Base-by-base conservation (phyloP, 1,140 invertebrate species). In the Carposina sasakii region DNA sequence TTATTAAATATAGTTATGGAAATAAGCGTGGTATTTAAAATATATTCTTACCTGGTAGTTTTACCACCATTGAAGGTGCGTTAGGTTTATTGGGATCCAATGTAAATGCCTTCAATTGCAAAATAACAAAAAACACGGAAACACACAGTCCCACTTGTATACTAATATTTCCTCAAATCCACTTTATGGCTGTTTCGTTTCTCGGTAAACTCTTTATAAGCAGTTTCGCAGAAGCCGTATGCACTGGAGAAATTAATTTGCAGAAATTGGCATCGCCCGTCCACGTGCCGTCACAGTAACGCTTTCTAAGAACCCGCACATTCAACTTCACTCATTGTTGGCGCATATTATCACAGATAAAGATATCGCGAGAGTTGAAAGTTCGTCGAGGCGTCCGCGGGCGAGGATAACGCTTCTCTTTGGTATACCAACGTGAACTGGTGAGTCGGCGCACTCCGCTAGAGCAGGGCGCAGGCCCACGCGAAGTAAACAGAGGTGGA, bases 161-260 rank as follows among this genome's bases (percentile, higher is more conserved):
- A 70, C 60, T 65, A 60, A 76, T 83, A 81, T 71, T 77, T 77
- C 76, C 66, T 81, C 67, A 83, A 83, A 79, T 72, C 72, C 76
- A 83, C 76, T 81, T 78, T 76, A 79, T 61, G 60, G 58, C 67
- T 60, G 72, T 72, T 67, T 75, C 67, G 77, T 48, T 83, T 83
- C 79, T 71, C 66, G 45, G 76, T 79, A 81, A 83, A 76, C 76
- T 76, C 76, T 81, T 71, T 75, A 72, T 68, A 81, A 74, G 70
- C 74, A 68, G 79, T 77, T 82, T 81, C 79, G 76, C 72, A 76
- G 79, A 83, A 83, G 55, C 71, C 62, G 65, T 71, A 60, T 67
- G 69, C 67, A 76, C 70, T 53, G 70, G 74, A 81, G 79, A 83
- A 83, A 83, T 78, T 81, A 83, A 73, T 83, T 83, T 78, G 76